phyloP scores from a whole-genome alignment of 2,888 invertebrate genomes.

The Ophion ventricosus region DNA sequence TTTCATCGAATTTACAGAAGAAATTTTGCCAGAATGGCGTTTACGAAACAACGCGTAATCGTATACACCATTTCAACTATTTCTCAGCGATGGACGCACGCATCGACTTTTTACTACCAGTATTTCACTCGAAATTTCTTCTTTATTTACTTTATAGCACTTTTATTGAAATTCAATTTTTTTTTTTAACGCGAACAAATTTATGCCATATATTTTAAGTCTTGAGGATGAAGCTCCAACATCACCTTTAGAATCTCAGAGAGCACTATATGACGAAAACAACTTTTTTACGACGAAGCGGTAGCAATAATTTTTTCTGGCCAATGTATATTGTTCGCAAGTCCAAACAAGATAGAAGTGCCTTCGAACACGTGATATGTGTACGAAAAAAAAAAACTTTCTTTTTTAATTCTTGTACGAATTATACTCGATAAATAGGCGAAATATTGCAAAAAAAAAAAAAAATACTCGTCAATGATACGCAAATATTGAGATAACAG shows the following conservation, averaged over 20 bases:
- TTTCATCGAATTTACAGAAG: background rate
- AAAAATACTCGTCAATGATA: background rate
- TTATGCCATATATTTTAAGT: background rate
- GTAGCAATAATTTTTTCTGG: background rate
- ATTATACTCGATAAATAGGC: conserved; percentile 9
- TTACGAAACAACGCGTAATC: background rate
- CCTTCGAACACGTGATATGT: background rate
- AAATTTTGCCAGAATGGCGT: background rate
- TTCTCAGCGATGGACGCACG: no score
- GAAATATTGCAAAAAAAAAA: conserved; percentile 17
- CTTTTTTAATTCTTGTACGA: background rate
- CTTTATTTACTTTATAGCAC: no score
- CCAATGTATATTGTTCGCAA: background rate
- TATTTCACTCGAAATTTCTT: no score
- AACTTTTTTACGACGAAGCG: background rate
- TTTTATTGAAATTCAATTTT: background rate
- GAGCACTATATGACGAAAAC: background rate
- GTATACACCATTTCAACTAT: background rate
- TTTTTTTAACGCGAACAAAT: background rate
- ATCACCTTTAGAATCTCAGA: background rate
- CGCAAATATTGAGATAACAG: no score
- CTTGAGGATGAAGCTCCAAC: background rate
- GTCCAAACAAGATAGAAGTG: background rate
- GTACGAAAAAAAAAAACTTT: background rate
- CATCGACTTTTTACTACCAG: no score